Evolutionary conservation across 2,888 invertebrate species (phyloP).

Genomic region (Rosalia funebris): DNA sequence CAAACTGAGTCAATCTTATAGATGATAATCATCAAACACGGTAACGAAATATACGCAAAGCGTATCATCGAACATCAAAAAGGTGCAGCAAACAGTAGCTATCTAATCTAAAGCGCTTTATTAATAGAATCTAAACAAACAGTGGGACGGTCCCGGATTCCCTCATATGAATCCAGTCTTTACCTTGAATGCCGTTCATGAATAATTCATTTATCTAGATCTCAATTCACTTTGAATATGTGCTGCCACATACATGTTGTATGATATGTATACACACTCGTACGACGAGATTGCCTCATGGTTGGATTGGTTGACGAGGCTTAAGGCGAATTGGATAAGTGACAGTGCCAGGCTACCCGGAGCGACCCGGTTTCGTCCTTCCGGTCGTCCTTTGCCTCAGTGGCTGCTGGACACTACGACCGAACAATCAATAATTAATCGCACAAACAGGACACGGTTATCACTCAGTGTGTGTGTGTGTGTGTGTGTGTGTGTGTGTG

Average conservation of each 20-base stretch:
- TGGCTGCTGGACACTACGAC: slow-evolving; percentile 32
- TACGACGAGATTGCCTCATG: slow-evolving; percentile 51
- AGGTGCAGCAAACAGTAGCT: slow-evolving; percentile 57
- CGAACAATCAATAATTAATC: slow-evolving; percentile 46
- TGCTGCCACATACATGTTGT: slow-evolving; percentile 60
- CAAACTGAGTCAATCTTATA: no score
- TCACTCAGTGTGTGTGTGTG: slow-evolving; percentile 9
- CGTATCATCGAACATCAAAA: slow-evolving; percentile 58
- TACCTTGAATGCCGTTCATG: slow-evolving; percentile 59
- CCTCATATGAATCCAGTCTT: slow-evolving; percentile 56
- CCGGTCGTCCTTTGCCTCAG: slow-evolving; percentile 37
- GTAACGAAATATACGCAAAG: no score
- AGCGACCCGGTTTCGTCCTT: slow-evolving; percentile 35
- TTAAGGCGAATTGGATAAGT: slow-evolving; percentile 54
- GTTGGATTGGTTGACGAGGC: slow-evolving; percentile 54
- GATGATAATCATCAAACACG: no score
- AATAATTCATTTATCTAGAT: slow-evolving; percentile 62
- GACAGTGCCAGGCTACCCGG: slow-evolving; percentile 45
- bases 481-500: no score
- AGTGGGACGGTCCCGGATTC: slow-evolving; percentile 49
- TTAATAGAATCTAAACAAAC: slow-evolving; percentile 61
- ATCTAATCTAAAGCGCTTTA: slow-evolving; percentile 61
- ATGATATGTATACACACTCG: slow-evolving; percentile 57
- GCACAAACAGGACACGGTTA: slow-evolving; percentile 37
- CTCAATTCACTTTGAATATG: slow-evolving; percentile 61